Evolutionary conservation across 2,888 invertebrate genomes (phyloP).

Genomic region (Mesochorus sp.): DNA sequence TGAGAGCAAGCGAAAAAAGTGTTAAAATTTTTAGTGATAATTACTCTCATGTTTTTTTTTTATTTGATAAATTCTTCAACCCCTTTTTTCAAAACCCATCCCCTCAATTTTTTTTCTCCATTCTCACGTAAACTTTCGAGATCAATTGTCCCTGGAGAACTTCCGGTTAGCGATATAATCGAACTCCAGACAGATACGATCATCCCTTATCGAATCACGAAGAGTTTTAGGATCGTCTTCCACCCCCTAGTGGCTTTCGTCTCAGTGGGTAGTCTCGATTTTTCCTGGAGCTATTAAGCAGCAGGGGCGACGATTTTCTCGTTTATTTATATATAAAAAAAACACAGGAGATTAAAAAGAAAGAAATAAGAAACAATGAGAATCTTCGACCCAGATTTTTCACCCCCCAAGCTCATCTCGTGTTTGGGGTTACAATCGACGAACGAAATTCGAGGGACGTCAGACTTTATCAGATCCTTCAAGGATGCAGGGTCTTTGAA

Average conservation of each 20-base stretch:
- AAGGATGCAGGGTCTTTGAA: neutral
- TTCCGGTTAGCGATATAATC: conserved; percentile 1
- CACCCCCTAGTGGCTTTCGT: conserved; percentile 25
- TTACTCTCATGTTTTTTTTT: too few relatives aligned
- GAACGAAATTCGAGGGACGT: neutral
- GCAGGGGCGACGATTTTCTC: conserved; percentile 18
- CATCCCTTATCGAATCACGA: conserved; percentile 26
- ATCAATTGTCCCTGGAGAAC: neutral
- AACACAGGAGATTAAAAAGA: neutral
- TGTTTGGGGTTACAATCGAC: neutral
- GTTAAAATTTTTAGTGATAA: neutral
- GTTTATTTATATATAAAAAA: neutral
- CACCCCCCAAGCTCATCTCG: too few relatives aligned
- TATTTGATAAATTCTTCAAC: neutral
- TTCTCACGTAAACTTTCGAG: neutral
- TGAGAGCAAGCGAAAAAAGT: neutral
- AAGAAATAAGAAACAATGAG: too few relatives aligned
- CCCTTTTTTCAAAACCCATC: neutral
- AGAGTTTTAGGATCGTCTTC: neutral
- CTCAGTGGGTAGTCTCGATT: conserved; percentile 19
- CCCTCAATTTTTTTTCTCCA: neutral
- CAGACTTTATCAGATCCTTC: neutral
- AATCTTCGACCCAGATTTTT: too few relatives aligned
- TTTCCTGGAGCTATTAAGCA: conserved; percentile 33
- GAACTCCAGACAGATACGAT: neutral